A percentile compares a stretch with the other conserved stretches of the same genome.
These are phyloP conservation scores for Herpailurus yagouaroundi DNA, from an alignment of 2,113 vertebrate genomes.

Conservation along the genomic window DNA sequence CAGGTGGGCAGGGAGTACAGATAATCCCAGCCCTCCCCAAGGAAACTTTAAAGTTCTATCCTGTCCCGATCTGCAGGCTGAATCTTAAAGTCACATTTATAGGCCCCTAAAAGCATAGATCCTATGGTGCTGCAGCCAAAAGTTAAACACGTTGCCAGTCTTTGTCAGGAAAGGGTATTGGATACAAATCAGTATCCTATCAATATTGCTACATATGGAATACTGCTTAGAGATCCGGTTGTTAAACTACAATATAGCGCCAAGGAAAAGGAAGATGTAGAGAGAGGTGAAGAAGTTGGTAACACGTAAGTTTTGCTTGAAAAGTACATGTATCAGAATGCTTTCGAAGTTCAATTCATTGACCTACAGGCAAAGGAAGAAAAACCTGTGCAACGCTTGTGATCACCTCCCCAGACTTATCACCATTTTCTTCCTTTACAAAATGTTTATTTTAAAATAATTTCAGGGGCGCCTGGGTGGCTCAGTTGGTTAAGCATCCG, in stretches of 20 bases:
- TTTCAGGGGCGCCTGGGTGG: no score
- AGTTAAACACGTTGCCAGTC: background rate
- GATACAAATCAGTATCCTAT: background rate
- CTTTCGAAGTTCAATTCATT: background rate
- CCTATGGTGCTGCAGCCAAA: background rate
- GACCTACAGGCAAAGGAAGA: background rate
- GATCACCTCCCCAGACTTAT: background rate
- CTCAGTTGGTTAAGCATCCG: no score
- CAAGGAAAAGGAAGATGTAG: background rate
- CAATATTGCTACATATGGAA: background rate
- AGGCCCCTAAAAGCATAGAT: background rate
- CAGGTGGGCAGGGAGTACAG: background rate
- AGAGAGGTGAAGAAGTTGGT: background rate
- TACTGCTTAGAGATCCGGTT: background rate
- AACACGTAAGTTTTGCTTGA: background rate
- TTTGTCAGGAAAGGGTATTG: background rate
- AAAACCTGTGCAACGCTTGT: background rate
- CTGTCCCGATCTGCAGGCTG: background rate
- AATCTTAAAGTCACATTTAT: background rate
- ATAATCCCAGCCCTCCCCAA: background rate
- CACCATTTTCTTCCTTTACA: background rate
- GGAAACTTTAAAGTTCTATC: background rate
- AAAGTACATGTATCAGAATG: background rate
- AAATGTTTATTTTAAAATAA: no score
- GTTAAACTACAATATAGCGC: background rate